Evolutionary conservation across 1,140 invertebrate genomes (phyloP).

Genomic region (Coenobita brevimanus): DNA sequence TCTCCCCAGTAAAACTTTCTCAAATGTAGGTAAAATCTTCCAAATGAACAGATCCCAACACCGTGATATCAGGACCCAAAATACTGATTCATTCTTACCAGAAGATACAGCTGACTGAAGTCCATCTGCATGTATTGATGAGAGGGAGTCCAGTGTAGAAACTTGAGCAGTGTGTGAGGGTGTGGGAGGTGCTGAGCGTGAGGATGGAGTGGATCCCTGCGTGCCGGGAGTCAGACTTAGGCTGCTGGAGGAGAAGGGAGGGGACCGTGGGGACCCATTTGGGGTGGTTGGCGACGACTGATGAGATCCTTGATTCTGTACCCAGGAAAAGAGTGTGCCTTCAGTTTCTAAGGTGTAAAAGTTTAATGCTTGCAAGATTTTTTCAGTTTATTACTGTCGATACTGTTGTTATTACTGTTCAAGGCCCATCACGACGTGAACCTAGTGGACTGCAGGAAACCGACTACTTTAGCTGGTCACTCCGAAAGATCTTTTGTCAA

Average conservation of each 20-base stretch:
- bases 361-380: too few relatives aligned
- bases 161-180: constrained; percentile 59
- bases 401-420: too few relatives aligned
- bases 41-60: too few relatives aligned
- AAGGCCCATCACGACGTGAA: too few relatives aligned
- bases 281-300: constrained; percentile 53
- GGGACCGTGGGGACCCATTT: constrained; percentile 47
- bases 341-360: too few relatives aligned
- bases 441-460: too few relatives aligned
- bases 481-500: too few relatives aligned
- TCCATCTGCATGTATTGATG: constrained; percentile 71
- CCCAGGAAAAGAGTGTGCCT: too few relatives aligned
- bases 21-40: too few relatives aligned
- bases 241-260: constrained; percentile 71
- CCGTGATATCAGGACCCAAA: not conserved
- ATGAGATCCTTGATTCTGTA: constrained; percentile 20
- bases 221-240: constrained; percentile 70
- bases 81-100: not conserved
- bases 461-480: too few relatives aligned
- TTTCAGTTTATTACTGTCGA: too few relatives aligned
- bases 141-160: constrained; percentile 58
- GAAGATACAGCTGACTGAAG: constrained; percentile 67
- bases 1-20: too few relatives aligned
- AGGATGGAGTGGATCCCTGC: constrained; percentile 39
- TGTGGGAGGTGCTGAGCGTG: constrained; percentile 59